Percentiles rank a stretch among this genome's conserved stretches.
phyloP scores from a whole-genome alignment of 1,140 invertebrate species.

The Drosophila aff. region DNA sequence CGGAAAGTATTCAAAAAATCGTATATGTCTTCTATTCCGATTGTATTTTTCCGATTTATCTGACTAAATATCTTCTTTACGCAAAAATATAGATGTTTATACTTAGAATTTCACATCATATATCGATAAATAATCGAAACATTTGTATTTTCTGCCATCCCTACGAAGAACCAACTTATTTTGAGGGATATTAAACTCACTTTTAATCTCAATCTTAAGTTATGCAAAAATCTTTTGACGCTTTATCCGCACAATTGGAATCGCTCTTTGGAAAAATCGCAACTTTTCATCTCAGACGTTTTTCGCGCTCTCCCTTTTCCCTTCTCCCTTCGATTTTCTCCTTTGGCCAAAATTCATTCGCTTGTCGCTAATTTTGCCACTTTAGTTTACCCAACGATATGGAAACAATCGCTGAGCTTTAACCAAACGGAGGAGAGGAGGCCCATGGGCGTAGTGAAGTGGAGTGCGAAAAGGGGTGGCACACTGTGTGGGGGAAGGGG shows the following conservation, averaged over 20 bases:
- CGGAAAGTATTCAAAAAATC: too few species aligned
- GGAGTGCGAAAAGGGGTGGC: constrained; percentile 4
- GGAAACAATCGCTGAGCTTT: constrained; percentile 70
- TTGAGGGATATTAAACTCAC: background rate
- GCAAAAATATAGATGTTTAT: too few species aligned
- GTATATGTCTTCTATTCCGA: too few species aligned
- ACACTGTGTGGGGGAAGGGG: background rate
- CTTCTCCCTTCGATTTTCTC: background rate
- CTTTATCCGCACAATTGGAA: constrained; percentile 1
- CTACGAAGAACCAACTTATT: background rate
- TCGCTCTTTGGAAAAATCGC: constrained; percentile 12
- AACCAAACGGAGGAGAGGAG: constrained; percentile 25
- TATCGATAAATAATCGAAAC: background rate
- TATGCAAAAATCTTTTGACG: background rate
- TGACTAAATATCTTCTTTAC: too few species aligned
- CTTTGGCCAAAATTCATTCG: constrained; percentile 20
- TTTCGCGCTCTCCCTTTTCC: background rate
- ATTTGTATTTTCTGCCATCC: too few species aligned
- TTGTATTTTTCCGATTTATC: too few species aligned
- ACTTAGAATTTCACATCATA: background rate
- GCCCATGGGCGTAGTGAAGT: background rate
- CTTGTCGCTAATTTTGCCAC: constrained; percentile 51
- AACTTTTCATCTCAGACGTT: background rate
- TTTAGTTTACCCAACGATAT: constrained; percentile 64
- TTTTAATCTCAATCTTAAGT: background rate